Base-by-base conservation (phyloP, 1,140 invertebrate species). In the Arion vulgaris region DNA sequence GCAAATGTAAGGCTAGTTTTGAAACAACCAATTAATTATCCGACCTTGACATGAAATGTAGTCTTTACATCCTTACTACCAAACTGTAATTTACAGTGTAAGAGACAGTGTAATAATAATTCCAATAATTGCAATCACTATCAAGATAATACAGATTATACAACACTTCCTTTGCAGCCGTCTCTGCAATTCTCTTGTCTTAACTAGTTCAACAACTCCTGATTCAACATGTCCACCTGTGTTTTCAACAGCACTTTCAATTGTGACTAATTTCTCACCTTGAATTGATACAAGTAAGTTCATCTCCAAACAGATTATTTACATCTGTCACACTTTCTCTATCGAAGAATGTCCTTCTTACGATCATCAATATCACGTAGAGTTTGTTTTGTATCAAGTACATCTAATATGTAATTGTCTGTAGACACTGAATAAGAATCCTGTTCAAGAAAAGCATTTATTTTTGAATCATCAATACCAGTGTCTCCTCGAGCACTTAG, bases 351-450 rank as follows among this genome's bases (percentile, higher is more conserved):
- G 81, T 87, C 87, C 68, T 87, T 83, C 34, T 89, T 81, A 26
- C 87, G 96, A 94, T 86, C 95, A 94, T 77, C 95, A 92, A 87
- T 89, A 41, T 86, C 77, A 53, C 86, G 85, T 28, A 89, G 73
- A 32, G 86, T 85, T 69, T 83, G 39, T 66, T 85, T 83, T 9
- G 88, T 86, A 83, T 88, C 85, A 28, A 86, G 83, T 28, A 86
- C 85, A 78, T 89, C 86, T 39, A 77, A 76, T 45, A 86, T 82
- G 49, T 86, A 86, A 81, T 88, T 85, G 36, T 86, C 84, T 0
- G 87, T 88, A 66, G 88, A 89, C 26, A 86, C 82, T 7, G 78
- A 74, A 53, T 85, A 87, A n/a, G 82, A 82, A 41, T 89, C 86
- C 69, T 81, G 57, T 38, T 85, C 84, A 0, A 86, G 62, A 41